Evolutionary conservation across 1,140 invertebrate species (phyloP), one percentile per base, ranked within the genome.

Genomic region (Achatina immaculata): DNA sequence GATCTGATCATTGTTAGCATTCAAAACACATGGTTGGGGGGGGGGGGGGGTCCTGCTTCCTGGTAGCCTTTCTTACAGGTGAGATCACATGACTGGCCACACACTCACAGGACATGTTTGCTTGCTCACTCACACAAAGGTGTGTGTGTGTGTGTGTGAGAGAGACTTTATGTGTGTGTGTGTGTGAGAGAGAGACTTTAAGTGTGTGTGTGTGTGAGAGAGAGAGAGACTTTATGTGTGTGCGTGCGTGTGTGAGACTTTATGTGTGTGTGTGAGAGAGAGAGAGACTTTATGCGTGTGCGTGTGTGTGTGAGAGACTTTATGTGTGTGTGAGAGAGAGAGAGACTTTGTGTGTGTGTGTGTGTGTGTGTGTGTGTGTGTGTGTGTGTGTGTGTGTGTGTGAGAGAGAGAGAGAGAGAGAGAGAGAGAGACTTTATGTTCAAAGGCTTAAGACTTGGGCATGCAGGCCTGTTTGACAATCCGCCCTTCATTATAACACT

Each of bases 161-260:
- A 43, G 40, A 34, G 14, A 19, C 1, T 1, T 9, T 38, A 28
- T 38, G 34, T 66, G 9, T 66, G 14, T 65, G 55, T 68, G 0
- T 78, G 36, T 66, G 0, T 68, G 58, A 7, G 62, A 66, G 77
- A 40, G 77, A 66, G 16, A 19, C 3, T 78, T 3, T 42, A 43
- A 68, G 77, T 42, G 62, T 78, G 28, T 66, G 77, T 78, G 62
- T 78, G 62, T 68, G 55, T 40, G 77, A 42, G 62, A 66, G 71
- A 38, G 71, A 38, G 71, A 16, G 71, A 16, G 71, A 43, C 24
- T 36, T 34, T 16, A 40, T 16, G 72, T 0, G 7, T 0, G 72
- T 11, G 45, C 7, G 45, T 11, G 45, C 7, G 45, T 11, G 45
- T 11, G 45, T 11, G 45, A 48, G 45, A 48, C 7, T 11, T 7